Conservation (phyloP, 2,888 invertebrate genomes). For the Callinectes sapidus region DNA sequence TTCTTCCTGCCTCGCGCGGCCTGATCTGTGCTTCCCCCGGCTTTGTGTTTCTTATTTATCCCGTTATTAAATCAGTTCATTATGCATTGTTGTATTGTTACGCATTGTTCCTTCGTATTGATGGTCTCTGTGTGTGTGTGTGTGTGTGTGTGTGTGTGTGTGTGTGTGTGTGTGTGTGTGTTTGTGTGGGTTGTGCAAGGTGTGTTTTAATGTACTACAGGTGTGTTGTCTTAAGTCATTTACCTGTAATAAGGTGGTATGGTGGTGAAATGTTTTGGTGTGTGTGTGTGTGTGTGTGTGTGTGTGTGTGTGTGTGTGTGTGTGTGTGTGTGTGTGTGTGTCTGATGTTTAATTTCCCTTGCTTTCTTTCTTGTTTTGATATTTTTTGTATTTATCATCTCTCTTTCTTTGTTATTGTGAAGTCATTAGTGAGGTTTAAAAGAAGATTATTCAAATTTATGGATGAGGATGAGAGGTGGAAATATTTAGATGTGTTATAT, state of each 20-base stretch:
- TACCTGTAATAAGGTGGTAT: too few relatives aligned
- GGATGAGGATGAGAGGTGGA: too few relatives aligned
- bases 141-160: neutral
- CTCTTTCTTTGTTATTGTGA: too few relatives aligned
- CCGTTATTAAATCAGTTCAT: neutral
- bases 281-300: neutral
- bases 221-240: too few relatives aligned
- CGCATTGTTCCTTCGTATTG: neutral
- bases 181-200: neutral
- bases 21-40: neutral
- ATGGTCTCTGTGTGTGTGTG: neutral
- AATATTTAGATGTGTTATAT: too few relatives aligned
- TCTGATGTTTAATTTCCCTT: too few relatives aligned
- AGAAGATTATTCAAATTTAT: too few relatives aligned
- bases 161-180: neutral
- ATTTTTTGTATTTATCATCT: too few relatives aligned
- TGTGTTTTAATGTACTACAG: neutral
- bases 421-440: too few relatives aligned
- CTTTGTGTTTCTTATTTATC: neutral
- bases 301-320: neutral
- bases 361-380: too few relatives aligned
- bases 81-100: slow-evolving; percentile 29
- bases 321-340: too few relatives aligned
- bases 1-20: neutral
- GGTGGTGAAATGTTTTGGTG: neutral